A percentile compares a stretch with the other conserved stretches of the same genome.
Conservation (phyloP, 2,113 vertebrate species). For the Apteryx owenii region DNA sequence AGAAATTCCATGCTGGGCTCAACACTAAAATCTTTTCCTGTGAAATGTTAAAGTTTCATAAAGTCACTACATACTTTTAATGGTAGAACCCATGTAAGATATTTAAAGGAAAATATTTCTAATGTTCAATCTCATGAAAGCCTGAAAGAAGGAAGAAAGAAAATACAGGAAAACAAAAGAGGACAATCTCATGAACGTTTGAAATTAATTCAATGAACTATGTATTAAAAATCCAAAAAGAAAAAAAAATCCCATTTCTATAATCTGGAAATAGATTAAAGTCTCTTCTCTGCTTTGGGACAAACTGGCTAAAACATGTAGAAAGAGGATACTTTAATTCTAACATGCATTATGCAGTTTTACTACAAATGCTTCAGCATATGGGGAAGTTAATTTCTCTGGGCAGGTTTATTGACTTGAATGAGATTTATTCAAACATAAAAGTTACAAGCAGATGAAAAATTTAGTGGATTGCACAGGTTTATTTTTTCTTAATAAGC, state of each 20-base stretch:
- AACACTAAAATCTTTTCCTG: constrained; percentile 11
- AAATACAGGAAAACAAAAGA: no score
- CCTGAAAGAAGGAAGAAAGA: no score
- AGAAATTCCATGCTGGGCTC: constrained; percentile 16
- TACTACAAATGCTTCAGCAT: neutral
- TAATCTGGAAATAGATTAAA: neutral
- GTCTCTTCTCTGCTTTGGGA: neutral
- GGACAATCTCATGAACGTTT: neutral
- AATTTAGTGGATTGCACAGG: neutral
- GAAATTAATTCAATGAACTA: neutral
- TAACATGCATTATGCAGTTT: neutral
- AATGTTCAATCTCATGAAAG: neutral
- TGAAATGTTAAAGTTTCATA: neutral
- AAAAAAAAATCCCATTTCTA: neutral
- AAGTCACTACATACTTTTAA: neutral
- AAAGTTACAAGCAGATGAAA: neutral
- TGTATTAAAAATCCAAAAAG: neutral
- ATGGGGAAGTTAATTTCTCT: neutral
- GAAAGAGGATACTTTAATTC: neutral
- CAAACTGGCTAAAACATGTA: neutral
- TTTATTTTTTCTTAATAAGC: neutral
- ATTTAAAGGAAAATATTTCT: neutral
- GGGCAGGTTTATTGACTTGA: neutral
- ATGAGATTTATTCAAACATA: neutral
- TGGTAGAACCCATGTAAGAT: neutral